Percentiles rank a stretch among this genome's conserved stretches.
phyloP scores from a whole-genome alignment of 2,113 vertebrate genomes.

The Larimichthys crocea region DNA sequence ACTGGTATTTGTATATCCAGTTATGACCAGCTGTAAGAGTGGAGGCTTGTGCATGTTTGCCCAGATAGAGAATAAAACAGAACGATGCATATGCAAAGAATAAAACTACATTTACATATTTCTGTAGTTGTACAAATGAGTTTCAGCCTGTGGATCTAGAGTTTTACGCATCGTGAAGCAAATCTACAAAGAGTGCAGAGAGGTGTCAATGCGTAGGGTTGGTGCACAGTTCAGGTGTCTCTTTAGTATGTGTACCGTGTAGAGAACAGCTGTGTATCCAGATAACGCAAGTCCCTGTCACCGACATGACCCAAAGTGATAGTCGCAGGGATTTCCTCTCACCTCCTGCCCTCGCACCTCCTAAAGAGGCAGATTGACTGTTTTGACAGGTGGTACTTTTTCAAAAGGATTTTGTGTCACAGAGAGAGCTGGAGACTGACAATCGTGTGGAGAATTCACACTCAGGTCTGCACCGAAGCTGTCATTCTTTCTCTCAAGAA shows the following conservation, averaged over 20 bases:
- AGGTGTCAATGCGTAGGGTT: background rate
- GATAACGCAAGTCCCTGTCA: conserved; percentile 36
- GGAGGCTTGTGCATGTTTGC: background rate
- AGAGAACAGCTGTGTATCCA: conserved; percentile 24
- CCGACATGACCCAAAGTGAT: conserved; percentile 54
- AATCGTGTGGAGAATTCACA: conserved; percentile 26
- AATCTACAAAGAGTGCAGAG: background rate
- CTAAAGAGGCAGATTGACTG: conserved; percentile 60
- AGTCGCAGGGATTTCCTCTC: conserved; percentile 67
- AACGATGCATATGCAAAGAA: background rate
- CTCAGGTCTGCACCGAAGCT: conserved; percentile 45
- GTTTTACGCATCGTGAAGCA: background rate
- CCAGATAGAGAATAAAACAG: too few relatives aligned
- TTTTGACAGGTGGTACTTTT: conserved; percentile 68
- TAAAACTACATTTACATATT: background rate
- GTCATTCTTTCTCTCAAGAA: conserved; percentile 55
- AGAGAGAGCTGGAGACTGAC: conserved; percentile 44
- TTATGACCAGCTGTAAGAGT: background rate
- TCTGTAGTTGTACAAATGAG: background rate
- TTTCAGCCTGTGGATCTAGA: background rate
- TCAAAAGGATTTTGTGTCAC: conserved; percentile 48
- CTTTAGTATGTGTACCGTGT: conserved; percentile 13
- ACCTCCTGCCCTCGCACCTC: conserved; percentile 53
- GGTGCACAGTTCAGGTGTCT: conserved; percentile 20
- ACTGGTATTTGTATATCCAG: background rate